Conservation (phyloP, 2,113 vertebrate species). For the Camelus dromedarius region DNA sequence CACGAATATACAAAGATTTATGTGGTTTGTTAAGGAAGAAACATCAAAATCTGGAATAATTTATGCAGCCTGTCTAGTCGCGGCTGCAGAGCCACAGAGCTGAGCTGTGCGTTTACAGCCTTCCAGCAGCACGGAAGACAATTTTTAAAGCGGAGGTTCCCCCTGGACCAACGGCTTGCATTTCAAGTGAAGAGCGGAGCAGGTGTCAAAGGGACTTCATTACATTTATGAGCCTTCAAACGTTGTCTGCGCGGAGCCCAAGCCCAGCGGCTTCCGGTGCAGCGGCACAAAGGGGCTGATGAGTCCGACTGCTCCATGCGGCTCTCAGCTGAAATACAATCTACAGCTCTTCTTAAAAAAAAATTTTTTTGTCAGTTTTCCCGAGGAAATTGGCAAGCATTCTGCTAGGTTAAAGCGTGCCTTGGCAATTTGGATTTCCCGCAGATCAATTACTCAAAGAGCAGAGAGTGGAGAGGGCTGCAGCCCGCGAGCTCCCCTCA, state of each 20-base stretch:
- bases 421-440: conserved; percentile 89
- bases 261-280: conserved; percentile 81
- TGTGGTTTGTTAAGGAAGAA: conserved; percentile 49
- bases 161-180: conserved; percentile 83
- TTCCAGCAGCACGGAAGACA: conserved; percentile 86
- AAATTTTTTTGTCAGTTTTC: conserved; percentile 74
- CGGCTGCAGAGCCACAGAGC: conserved; percentile 7
- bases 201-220: conserved; percentile 92
- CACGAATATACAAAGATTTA: not conserved
- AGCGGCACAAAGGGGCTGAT: conserved; percentile 86
- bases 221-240: conserved; percentile 86
- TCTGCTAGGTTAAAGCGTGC: conserved; percentile 85
- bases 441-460: conserved; percentile 88
- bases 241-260: conserved; percentile 74
- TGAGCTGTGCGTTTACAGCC: conserved; percentile 76
- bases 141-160: conserved; percentile 85
- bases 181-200: conserved; percentile 92
- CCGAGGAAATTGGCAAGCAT: conserved; percentile 86
- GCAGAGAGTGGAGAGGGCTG: conserved; percentile 70
- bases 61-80: conserved; percentile 69
- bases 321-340: conserved; percentile 82
- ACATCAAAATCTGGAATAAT: conserved; percentile 78
- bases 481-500: not conserved
- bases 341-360: conserved; percentile 72
- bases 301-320: conserved; percentile 87